Percentiles rank a stretch among this genome's conserved stretches.
These are phyloP conservation scores for Babyrousa celebensis DNA, from an alignment of 2,797 vertebrate species.

Conservation along the genomic window DNA sequence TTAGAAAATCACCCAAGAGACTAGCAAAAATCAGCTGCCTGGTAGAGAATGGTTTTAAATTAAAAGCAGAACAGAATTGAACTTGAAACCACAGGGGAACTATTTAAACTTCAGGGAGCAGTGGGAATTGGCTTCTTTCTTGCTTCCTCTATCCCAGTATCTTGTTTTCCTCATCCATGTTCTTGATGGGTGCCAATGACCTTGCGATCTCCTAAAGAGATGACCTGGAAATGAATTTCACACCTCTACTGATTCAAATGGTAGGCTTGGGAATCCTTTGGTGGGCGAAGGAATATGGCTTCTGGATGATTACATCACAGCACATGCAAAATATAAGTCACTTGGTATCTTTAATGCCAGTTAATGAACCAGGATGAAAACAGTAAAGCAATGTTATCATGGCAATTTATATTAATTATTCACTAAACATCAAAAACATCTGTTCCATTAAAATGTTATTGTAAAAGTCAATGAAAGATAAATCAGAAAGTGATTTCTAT, in stretches of 20 bases:
- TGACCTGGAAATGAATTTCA: slow-evolving; percentile 79
- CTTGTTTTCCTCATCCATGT: slow-evolving; percentile 35
- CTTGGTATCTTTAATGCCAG: slow-evolving; percentile 77
- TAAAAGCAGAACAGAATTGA: slow-evolving; percentile 86
- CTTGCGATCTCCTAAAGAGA: slow-evolving; percentile 80
- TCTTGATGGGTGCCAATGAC: slow-evolving; percentile 72
- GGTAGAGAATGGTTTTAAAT: slow-evolving; percentile 86
- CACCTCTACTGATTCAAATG: slow-evolving; percentile 52
- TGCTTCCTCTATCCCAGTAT: slow-evolving; percentile 31
- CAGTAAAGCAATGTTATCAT: slow-evolving; percentile 79
- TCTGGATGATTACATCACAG: slow-evolving; percentile 59
- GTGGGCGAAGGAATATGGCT: background rate
- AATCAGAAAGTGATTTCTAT: slow-evolving; percentile 72
- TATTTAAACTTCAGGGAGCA: slow-evolving; percentile 78
- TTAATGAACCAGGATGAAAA: slow-evolving; percentile 84
- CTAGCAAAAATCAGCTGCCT: slow-evolving; percentile 84
- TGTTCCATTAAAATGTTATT: slow-evolving; percentile 77
- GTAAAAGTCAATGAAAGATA: slow-evolving; percentile 76
- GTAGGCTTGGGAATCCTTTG: background rate
- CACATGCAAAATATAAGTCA: slow-evolving; percentile 64
- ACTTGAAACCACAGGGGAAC: slow-evolving; percentile 84
- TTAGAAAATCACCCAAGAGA: slow-evolving; percentile 87
- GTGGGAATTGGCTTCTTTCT: slow-evolving; percentile 71
- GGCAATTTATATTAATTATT: slow-evolving; percentile 83
- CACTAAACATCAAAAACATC: slow-evolving; percentile 87